These are phyloP conservation scores for Telenomus remus DNA, from an alignment of 1,140 invertebrate species.

Conservation along the genomic window DNA sequence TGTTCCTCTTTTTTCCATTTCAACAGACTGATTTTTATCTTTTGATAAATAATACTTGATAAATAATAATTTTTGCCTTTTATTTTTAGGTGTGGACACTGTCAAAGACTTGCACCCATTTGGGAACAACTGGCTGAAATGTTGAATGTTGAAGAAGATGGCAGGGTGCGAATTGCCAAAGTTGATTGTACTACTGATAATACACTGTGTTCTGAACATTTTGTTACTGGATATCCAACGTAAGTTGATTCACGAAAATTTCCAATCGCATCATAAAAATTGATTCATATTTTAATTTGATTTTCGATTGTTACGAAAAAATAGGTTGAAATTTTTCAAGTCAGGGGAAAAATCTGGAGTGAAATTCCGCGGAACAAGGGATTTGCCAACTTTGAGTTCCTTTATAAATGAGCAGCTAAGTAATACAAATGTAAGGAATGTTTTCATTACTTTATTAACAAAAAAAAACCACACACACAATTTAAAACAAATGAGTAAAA, in stretches of 20 bases:
- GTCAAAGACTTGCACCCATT: conserved; percentile 80
- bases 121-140: conserved; percentile 85
- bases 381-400: conserved; percentile 81
- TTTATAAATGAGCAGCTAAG: conserved; percentile 85
- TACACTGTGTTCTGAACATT: conserved; percentile 81
- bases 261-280: too few relatives aligned
- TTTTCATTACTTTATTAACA: not conserved
- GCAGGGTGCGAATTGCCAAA: conserved; percentile 81
- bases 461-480: too few relatives aligned
- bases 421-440: conserved; percentile 63
- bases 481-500: not conserved
- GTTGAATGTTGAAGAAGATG: conserved; percentile 79
- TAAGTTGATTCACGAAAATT: conserved; percentile 57
- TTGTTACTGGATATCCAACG: conserved; percentile 85
- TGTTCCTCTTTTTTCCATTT: too few relatives aligned
- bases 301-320: not conserved
- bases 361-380: conserved; percentile 83
- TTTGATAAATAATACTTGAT: too few relatives aligned
- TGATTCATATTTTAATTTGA: too few relatives aligned
- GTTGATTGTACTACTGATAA: conserved; percentile 87
- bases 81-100: conserved; percentile 81
- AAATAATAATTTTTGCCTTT: conserved; percentile 1
- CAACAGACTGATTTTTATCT: too few relatives aligned
- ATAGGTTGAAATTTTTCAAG: conserved; percentile 85
- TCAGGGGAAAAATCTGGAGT: conserved; percentile 77